Evolutionary conservation across 2,888 invertebrate genomes (phyloP), one percentile per base, ranked within the genome.

Genomic region (Noctua janthina): DNA sequence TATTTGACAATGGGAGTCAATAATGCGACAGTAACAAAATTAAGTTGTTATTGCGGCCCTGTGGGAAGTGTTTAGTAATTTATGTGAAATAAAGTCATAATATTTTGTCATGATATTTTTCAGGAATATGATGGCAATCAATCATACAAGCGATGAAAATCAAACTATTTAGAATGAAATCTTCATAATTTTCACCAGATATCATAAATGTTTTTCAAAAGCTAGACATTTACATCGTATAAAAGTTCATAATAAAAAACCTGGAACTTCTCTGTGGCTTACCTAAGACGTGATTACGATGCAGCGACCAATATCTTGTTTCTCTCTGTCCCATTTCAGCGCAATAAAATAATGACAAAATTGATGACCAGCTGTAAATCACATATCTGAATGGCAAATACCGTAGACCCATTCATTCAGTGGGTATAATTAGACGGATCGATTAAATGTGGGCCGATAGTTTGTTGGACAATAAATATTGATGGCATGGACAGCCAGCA

Each of bases 391-490:
- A 77, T 83, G 78, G 80, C 85, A 85, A 82, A 88, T 88, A 84
- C 83, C 81, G 74, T 56, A 75, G n/a, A 78, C 75, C 78, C 68
- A 86, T 82, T 88, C 86, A 88, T 88, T 85, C 81, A 82, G 49
- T 23, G 20, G 56, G 54, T 86, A 89, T 88, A 83, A 84, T 83
- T 86, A 87, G 83, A 79, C 70, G 68, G 75, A 84, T 78, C 71
- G 86, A 78, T 76, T 70, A 74, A 78, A 88, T 88, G 76, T 87
- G 79, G 82, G 88, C 83, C 83, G 84, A 83, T 89, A 67, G 82
- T 82, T 71, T 78, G 76, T 85, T 82, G 78, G 84, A 81, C 87
- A 84, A 93, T 93, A 92, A 92, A 92, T 90, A 88, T 88, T 82
- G 86, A 87, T 83, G 87, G 88, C 78, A 90, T 88, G 87, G 88